Percentiles rank a stretch among this genome's conserved stretches.
phyloP scores from a whole-genome alignment of 2,797 vertebrate species.

The Phyllotis vaccarum region DNA sequence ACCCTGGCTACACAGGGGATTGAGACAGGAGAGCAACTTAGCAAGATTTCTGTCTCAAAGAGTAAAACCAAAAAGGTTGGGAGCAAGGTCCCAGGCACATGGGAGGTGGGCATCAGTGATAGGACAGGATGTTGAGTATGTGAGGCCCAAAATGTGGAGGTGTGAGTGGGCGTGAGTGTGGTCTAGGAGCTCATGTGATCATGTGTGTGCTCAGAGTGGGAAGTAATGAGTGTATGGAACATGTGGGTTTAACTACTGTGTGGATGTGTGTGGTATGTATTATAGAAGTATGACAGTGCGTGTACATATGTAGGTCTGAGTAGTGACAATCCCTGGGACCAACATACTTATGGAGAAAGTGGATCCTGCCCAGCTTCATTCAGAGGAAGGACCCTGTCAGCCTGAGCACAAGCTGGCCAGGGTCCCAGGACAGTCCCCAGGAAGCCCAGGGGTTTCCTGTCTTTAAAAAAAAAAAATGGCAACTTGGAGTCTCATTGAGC shows the following conservation, averaged over 20 bases:
- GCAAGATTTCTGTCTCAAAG: not conserved
- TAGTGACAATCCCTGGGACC: not conserved
- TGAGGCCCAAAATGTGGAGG: not conserved
- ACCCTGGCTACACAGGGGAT: not conserved
- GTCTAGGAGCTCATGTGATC: not conserved
- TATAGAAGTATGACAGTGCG: not conserved
- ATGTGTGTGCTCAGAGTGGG: not conserved
- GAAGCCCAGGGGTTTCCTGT: not conserved
- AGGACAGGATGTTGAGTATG: not conserved
- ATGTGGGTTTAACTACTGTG: not conserved
- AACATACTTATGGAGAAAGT: too few relatives aligned
- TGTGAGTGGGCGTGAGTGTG: not conserved
- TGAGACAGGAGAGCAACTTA: not conserved
- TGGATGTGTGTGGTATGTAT: not conserved
- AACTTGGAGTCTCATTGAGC: not conserved
- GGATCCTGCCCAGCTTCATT: not conserved
- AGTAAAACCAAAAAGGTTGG: not conserved
- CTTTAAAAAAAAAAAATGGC: not conserved
- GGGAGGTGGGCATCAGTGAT: too few relatives aligned
- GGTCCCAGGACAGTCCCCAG: not conserved
- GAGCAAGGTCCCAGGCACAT: rapidly evolving
- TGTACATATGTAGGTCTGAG: not conserved
- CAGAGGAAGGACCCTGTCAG: not conserved
- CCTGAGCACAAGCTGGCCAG: not conserved
- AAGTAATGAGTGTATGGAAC: not conserved